Evolutionary conservation across 2,113 vertebrate species (phyloP).

Genomic region (Cephalopholis sonnerati): DNA sequence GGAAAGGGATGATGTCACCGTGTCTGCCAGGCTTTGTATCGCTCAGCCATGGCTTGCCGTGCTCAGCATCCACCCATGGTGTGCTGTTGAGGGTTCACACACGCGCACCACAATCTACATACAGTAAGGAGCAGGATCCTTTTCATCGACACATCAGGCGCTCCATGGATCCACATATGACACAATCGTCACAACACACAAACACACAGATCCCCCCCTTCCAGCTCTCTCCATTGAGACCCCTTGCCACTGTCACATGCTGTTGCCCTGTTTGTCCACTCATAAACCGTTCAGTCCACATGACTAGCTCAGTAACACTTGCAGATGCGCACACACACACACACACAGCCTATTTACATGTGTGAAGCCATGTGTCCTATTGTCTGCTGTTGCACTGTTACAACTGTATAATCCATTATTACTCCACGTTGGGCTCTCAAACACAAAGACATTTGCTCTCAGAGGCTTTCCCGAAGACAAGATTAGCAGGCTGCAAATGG

Average conservation of each 20-base stretch:
- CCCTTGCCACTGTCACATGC: conserved; percentile 50
- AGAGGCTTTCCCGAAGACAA: conserved; percentile 45
- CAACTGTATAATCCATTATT: conserved; percentile 45
- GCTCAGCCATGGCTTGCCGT: conserved; percentile 26
- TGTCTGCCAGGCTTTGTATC: conserved; percentile 76
- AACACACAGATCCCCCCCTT: not conserved
- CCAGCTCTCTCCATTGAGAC: not conserved
- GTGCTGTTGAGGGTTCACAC: conserved; percentile 5
- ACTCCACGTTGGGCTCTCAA: conserved; percentile 17
- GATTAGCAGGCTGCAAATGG: conserved; percentile 42
- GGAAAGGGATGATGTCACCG: conserved; percentile 81
- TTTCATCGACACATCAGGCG: not conserved
- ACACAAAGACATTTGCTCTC: conserved; percentile 50
- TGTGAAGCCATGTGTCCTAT: conserved; percentile 59
- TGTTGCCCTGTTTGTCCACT: conserved; percentile 48
- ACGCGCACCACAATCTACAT: not conserved
- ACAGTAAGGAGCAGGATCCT: not conserved
- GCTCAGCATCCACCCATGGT: conserved; percentile 47
- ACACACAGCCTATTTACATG: conserved; percentile 25
- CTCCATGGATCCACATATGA: not conserved
- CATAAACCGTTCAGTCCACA: conserved; percentile 32
- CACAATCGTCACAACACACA: conserved; percentile 2
- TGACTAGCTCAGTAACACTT: conserved; percentile 33
- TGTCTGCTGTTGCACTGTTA: conserved; percentile 47
- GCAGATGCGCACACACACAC: conserved; percentile 25